phyloP scores from a whole-genome alignment of 2,888 invertebrate genomes.

The Apeira syringaria region DNA sequence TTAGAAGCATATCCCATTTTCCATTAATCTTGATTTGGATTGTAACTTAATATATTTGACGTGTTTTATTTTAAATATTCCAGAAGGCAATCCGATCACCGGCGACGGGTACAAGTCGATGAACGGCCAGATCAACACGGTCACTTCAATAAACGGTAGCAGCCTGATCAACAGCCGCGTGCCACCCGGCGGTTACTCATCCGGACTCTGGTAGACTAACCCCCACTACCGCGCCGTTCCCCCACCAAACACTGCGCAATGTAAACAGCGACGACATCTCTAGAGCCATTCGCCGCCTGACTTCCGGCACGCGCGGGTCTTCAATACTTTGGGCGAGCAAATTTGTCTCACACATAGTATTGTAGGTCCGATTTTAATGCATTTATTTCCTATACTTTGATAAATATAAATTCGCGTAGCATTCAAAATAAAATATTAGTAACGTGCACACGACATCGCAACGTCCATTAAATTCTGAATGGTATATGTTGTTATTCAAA shows the following conservation, averaged over 20 bases:
- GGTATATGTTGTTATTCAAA: conserved; percentile 79
- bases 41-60: conserved; percentile 2
- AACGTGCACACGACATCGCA: conserved; percentile 36
- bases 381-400: conserved; percentile 60
- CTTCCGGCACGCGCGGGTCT: conserved; percentile 36
- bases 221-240: conserved; percentile 35
- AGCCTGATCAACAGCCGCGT: conserved; percentile 80
- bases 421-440: conserved; percentile 46
- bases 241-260: conserved; percentile 36
- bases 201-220: conserved; percentile 86
- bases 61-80: conserved; percentile 39
- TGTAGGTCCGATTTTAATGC: conserved; percentile 45
- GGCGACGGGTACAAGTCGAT: conserved; percentile 83
- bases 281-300: conserved; percentile 21
- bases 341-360: conserved; percentile 27
- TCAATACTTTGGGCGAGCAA: conserved; percentile 34
- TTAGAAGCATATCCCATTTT: conserved; percentile 25
- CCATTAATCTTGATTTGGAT: neutral
- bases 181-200: conserved; percentile 87
- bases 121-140: conserved; percentile 83
- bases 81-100: conserved; percentile 84
- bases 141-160: conserved; percentile 71
- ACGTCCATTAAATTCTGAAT: conserved; percentile 58
- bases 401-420: conserved; percentile 54
- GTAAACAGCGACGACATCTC: conserved; percentile 35